Evolutionary conservation across 2,797 vertebrate species (phyloP).

Genomic region (Varecia variegata): DNA sequence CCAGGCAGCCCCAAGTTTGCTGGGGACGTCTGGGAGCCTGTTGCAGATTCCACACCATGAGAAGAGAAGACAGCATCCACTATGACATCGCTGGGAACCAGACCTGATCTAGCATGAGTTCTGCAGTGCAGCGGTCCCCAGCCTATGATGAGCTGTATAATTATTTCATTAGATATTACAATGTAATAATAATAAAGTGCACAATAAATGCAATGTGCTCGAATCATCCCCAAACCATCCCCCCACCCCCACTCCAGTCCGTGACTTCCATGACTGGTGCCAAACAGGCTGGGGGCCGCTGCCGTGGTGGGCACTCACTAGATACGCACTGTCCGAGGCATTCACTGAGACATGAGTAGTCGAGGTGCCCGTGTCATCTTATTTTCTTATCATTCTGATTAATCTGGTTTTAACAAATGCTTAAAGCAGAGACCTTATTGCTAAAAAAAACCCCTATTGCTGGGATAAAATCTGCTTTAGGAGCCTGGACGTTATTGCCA

Average conservation of each 20-base stretch:
- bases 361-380: not conserved
- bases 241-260: too few species aligned
- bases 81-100: fast-evolving
- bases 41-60: not conserved
- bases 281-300: too few species aligned
- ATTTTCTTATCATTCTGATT: conserved; percentile 1
- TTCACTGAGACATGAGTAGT: not conserved
- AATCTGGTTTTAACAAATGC: conserved; percentile 21
- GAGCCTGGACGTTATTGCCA: not conserved
- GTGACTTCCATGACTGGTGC: too few species aligned
- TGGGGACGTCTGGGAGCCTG: not conserved
- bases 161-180: too few species aligned
- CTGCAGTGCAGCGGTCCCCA: not conserved
- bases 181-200: too few species aligned
- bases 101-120: not conserved
- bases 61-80: not conserved
- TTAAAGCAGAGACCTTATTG: not conserved
- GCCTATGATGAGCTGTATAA: too few species aligned
- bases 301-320: not conserved
- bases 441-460: not conserved
- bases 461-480: not conserved
- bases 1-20: not conserved
- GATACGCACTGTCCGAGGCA: not conserved
- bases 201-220: too few species aligned
- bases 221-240: too few species aligned